phyloP scores from a whole-genome alignment of 2,113 vertebrate genomes.

The Aspidoscelis tigris region DNA sequence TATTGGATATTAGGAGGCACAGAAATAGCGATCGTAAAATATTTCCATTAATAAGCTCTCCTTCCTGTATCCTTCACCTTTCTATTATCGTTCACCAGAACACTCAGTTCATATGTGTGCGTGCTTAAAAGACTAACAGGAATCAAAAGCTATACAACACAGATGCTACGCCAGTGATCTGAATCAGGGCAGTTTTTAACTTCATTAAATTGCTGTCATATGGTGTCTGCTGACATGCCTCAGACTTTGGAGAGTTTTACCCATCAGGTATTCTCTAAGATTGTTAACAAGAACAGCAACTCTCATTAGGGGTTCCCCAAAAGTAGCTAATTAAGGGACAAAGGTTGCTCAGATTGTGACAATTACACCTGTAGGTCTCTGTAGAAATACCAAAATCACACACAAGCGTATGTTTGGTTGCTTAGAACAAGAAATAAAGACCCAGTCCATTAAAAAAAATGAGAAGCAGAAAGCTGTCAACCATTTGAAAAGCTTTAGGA shows the following conservation, averaged over 20 bases:
- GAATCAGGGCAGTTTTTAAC: slow-evolving; percentile 90
- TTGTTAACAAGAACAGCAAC: slow-evolving; percentile 93
- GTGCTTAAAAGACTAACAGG: slow-evolving; percentile 46
- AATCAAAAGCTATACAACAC: slow-evolving; percentile 69
- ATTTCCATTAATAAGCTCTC: slow-evolving; percentile 65
- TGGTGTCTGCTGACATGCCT: slow-evolving; percentile 91
- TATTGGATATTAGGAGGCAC: slow-evolving; percentile 55
- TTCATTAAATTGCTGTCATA: slow-evolving; percentile 96
- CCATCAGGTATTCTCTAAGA: slow-evolving; percentile 95
- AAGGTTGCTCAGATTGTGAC: slow-evolving; percentile 92
- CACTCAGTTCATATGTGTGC: slow-evolving; percentile 41
- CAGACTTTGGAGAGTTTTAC: slow-evolving; percentile 88
- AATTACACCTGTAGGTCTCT: slow-evolving; percentile 91
- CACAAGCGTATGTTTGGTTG: slow-evolving; percentile 83
- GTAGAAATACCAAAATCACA: slow-evolving; percentile 87
- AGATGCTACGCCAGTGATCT: slow-evolving; percentile 73
- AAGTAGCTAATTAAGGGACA: slow-evolving; percentile 95
- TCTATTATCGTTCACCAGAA: slow-evolving; percentile 66
- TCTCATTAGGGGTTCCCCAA: slow-evolving; percentile 94
- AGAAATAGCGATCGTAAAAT: slow-evolving; percentile 58
- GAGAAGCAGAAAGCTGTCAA: slow-evolving; percentile 89
- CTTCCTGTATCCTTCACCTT: slow-evolving; percentile 63
- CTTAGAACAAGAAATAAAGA: slow-evolving; percentile 82
- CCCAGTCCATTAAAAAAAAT: slow-evolving; percentile 81
- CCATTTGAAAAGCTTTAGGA: slow-evolving; percentile 91